phyloP scores from a whole-genome alignment of 2,113 vertebrate species.

The Blennius ocellaris region DNA sequence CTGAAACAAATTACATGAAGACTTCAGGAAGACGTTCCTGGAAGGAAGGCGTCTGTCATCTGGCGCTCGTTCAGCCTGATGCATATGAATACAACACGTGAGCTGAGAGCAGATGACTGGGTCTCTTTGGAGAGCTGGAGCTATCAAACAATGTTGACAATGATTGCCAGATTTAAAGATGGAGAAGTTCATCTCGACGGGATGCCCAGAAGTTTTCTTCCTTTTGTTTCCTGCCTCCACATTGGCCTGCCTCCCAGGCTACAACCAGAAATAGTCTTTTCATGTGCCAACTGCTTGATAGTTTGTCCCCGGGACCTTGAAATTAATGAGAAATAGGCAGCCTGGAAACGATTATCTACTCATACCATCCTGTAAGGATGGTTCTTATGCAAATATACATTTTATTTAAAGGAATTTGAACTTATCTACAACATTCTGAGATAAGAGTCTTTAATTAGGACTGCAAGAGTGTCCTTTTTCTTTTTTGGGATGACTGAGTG shows the following conservation, averaged over 20 bases:
- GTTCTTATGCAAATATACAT: constrained; percentile 24
- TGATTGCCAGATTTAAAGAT: constrained; percentile 15
- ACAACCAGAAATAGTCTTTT: constrained; percentile 23
- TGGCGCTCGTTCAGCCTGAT: constrained; percentile 14
- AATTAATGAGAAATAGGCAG: constrained; percentile 21
- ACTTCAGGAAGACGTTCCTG: neutral
- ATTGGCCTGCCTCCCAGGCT: constrained; percentile 53
- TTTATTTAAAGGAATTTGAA: constrained; percentile 14
- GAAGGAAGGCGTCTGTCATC: constrained; percentile 10
- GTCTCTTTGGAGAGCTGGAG: constrained; percentile 31
- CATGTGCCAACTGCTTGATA: constrained; percentile 41
- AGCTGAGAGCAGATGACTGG: constrained; percentile 20
- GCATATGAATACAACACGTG: neutral
- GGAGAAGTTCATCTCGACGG: too few species aligned
- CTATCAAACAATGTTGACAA: constrained; percentile 25
- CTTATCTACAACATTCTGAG: constrained; percentile 18
- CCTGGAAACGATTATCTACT: constrained; percentile 5
- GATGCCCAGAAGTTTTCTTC: constrained; percentile 20
- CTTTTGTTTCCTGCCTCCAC: constrained; percentile 51
- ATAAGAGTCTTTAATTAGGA: constrained; percentile 46
- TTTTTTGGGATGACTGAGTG: constrained; percentile 10
- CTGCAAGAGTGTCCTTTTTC: neutral
- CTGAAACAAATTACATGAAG: constrained; percentile 25
- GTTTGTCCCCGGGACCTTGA: constrained; percentile 31
- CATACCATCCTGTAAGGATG: neutral